A percentile compares a stretch with the other conserved stretches of the same genome.
phyloP scores from a whole-genome alignment of 2,797 vertebrate genomes.

The Rhynchotus rufescens region DNA sequence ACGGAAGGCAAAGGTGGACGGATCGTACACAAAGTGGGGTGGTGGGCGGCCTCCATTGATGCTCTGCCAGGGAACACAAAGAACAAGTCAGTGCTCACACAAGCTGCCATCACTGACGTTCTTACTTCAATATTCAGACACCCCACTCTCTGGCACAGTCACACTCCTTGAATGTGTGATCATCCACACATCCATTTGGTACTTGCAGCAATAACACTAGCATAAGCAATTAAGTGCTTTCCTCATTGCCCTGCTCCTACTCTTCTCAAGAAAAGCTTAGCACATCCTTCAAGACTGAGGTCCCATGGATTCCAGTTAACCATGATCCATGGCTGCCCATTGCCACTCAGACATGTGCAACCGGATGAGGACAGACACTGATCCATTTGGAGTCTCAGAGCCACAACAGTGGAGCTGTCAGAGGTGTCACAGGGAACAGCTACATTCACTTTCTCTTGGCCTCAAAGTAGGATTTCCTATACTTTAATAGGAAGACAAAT shows the following conservation, averaged over 20 bases:
- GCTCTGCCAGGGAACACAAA: conserved; percentile 79
- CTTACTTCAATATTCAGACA: not conserved
- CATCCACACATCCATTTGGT: not conserved
- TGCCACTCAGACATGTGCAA: not conserved
- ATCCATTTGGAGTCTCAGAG: not conserved
- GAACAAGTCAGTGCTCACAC: not conserved
- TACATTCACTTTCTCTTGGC: not conserved
- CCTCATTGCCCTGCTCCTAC: not conserved
- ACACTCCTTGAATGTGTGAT: not conserved
- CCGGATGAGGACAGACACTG: not conserved
- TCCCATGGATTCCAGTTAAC: not conserved
- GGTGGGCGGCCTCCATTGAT: conserved; percentile 81
- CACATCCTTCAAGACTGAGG: not conserved
- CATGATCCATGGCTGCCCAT: not conserved
- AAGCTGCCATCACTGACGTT: not conserved
- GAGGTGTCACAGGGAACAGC: not conserved
- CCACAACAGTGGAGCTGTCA: not conserved
- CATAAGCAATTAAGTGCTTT: not conserved
- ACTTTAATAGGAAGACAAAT: not conserved
- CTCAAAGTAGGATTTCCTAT: not conserved
- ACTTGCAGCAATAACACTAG: not conserved
- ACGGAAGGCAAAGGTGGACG: conserved; percentile 91
- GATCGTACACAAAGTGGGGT: conserved; percentile 88
- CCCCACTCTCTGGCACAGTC: not conserved
- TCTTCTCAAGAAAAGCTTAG: not conserved